Base-by-base conservation (phyloP, 2,113 vertebrate species). In the Tautogolabrus adspersus region DNA sequence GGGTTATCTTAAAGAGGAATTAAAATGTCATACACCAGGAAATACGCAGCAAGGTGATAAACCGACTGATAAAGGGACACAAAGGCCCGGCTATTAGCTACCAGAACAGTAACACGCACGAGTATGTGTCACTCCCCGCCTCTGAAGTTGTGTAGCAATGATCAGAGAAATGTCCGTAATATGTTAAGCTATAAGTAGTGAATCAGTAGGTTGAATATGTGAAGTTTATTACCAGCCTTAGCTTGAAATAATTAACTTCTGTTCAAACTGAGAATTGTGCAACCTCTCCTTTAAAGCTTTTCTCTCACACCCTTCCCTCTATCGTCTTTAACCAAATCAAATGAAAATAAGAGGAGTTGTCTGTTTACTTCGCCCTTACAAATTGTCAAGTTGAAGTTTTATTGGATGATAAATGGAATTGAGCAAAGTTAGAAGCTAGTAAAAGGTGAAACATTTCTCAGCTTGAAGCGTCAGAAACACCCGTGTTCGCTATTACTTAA, bases 61-160 rank as follows among this genome's bases (percentile, higher is more conserved):
- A 38, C 34, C 5, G 51, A n/a, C 23, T 57, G 85, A 89, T 88
- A 83, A 77, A 38, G 9, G 22, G 3, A 16, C 8, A 72, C 82
- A 83, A 81, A 85, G 80, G 47, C 42, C 42, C 22, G 13, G 5
- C 54, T 79, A 60, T 79, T 61, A 62, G 34, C 3, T 46, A 6
- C 47, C 16, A 73, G 22, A 71, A 60, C 19, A n/a, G 42, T 56
- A 60, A 80, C 22, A 75, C 68, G 51, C 66, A 81, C 40, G 64
- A 15, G 13, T 56, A 30, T 37, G 13, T 47, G 85, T 76, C 71
- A 71, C 38, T 37, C 37, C 72, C 22, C 47, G 63, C 15, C 67
- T 34, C 61, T 76, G 22, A 59, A 12, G 38, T 40, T 65, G 37
- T 23, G 26, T 46, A 46, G 44, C 6, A 6, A 49, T 21, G 55